Conservation (phyloP, 2,113 vertebrate genomes). For the Melanerpes aurifrons region DNA sequence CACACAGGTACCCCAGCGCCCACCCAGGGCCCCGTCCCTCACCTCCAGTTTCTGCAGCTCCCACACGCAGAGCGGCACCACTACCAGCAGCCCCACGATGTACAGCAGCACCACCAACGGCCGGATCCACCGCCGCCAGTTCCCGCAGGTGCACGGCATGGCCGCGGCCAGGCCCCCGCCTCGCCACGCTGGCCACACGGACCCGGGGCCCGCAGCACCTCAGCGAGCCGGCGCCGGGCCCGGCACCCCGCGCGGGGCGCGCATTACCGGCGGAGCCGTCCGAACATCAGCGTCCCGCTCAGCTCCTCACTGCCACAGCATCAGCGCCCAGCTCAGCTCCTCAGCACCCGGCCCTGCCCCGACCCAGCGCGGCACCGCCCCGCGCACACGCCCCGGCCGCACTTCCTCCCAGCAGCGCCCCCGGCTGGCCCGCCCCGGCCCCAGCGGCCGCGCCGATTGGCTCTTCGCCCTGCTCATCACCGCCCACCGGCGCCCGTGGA, state of each 20-base stretch:
- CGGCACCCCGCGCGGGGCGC: not conserved
- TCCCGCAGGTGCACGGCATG: constrained; percentile 94
- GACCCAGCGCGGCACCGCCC: not conserved
- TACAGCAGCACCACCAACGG: constrained; percentile 90
- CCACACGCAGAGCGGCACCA: constrained; percentile 90
- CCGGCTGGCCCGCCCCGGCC: not conserved
- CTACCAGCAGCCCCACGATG: constrained; percentile 85
- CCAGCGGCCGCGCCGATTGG: not conserved
- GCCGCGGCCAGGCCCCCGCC: not conserved
- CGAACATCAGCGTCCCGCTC: not conserved
- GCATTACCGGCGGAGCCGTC: not conserved
- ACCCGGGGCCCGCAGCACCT: not conserved
- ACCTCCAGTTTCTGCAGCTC: constrained; percentile 92
- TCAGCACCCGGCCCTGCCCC: not conserved
- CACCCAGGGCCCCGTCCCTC: not conserved
- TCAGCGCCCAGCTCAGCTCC: too few relatives aligned
- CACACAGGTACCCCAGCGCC: not conserved
- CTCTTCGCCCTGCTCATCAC: fast-evolving
- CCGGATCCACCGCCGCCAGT: constrained; percentile 96
- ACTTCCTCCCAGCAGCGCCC: not conserved
- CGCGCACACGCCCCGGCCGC: not conserved
- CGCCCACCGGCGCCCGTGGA: too few relatives aligned
- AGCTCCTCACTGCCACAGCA: not conserved
- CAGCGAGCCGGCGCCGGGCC: not conserved
- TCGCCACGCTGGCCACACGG: not conserved